Evolutionary conservation across 2,797 vertebrate species (phyloP).

Genomic region (Distichodus sexfasciatus): DNA sequence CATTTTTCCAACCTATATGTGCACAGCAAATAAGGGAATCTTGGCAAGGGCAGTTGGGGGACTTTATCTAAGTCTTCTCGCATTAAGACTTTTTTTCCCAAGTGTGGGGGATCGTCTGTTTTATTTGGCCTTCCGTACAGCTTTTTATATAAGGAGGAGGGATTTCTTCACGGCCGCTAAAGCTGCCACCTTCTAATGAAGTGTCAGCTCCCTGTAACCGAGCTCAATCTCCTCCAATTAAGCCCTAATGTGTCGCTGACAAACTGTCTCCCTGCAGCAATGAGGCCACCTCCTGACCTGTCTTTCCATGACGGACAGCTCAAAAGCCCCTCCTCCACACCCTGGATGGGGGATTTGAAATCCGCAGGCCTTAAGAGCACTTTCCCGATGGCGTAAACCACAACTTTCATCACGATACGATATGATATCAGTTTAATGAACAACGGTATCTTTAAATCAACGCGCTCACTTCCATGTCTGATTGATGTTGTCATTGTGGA

Average conservation of each 20-base stretch:
- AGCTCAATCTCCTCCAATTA: conserved; percentile 60
- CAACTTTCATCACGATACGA: too few relatives aligned
- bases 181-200: conserved; percentile 61
- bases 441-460: too few relatives aligned
- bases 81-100: too few relatives aligned
- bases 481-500: too few relatives aligned
- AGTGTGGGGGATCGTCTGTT: too few relatives aligned
- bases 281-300: neutral
- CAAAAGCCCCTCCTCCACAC: neutral
- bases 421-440: too few relatives aligned
- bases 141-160: conserved; percentile 28
- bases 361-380: too few relatives aligned
- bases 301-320: conserved; percentile 7
- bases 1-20: neutral
- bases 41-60: too few relatives aligned
- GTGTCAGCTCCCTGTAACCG: conserved; percentile 52
- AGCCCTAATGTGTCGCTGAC: conserved; percentile 49
- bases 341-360: neutral
- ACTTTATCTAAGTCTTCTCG: too few relatives aligned
- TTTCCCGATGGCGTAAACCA: too few relatives aligned
- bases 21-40: too few relatives aligned
- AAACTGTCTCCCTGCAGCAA: conserved; percentile 34
- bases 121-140: conserved; percentile 9
- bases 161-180: conserved; percentile 35
- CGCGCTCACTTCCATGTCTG: too few relatives aligned